These are phyloP conservation scores for Porites rus DNA, from an alignment of 92 coral and sea anemone genomes.

Conservation along the genomic window DNA sequence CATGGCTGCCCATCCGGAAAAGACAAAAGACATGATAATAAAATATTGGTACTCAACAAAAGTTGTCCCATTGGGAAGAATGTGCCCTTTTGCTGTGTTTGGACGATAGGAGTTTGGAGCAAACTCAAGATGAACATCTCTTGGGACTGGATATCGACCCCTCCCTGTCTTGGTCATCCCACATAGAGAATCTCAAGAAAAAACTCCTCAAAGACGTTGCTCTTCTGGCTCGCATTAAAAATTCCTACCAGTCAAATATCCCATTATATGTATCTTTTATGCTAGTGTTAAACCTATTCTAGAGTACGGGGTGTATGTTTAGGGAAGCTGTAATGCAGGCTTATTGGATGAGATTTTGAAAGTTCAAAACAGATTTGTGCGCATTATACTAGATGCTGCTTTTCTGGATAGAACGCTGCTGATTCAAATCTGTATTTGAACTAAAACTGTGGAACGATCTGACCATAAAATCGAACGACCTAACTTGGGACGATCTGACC, in stretches of 20 bases:
- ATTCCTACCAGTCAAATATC: slow-evolving; percentile 39
- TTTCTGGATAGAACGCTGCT: neutral
- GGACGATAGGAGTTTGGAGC: too few species aligned
- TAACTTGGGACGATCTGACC: too few species aligned
- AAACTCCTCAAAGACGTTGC: neutral
- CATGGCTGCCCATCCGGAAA: too few species aligned
- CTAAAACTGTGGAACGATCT: too few species aligned
- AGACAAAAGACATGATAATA: neutral
- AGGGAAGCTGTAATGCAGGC: slow-evolving; percentile 52
- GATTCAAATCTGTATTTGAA: neutral
- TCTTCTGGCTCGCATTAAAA: slow-evolving; percentile 23
- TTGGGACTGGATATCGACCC: too few species aligned
- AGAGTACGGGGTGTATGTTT: slow-evolving; percentile 37
- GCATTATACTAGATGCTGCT: neutral
- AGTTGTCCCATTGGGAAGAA: too few species aligned
- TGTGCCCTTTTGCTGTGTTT: too few species aligned
- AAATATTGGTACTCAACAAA: too few species aligned
- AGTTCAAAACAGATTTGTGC: slow-evolving; percentile 32
- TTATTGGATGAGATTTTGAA: slow-evolving; percentile 47
- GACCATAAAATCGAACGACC: too few species aligned
- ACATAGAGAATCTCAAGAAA: too few species aligned
- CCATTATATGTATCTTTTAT: slow-evolving; percentile 17
- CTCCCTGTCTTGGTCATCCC: too few species aligned
- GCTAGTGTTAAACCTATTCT: slow-evolving; percentile 50
- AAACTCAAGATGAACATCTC: too few species aligned